Base-by-base conservation (phyloP, 1,140 invertebrate species). In the Dinoponera quadriceps region DNA sequence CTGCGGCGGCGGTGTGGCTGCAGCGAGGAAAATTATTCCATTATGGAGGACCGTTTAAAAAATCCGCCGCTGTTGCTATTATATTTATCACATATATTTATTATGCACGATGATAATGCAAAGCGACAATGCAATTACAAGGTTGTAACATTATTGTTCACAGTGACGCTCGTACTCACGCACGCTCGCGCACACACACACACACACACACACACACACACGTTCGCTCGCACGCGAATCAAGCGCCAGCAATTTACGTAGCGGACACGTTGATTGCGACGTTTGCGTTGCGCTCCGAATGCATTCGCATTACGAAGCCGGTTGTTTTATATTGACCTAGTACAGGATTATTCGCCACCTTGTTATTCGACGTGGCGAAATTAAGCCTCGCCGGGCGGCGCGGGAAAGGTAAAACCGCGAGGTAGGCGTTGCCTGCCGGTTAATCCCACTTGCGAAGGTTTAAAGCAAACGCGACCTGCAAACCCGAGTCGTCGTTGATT, bases 401-500 rank as follows among this genome's bases (percentile, higher is more conserved):
- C 57, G 75, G 62, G 5, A 51, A 9, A 11, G 38, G 38, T 71
- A 80, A 80, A 80, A 80, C 75, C 75, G 51, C 75, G 44, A 80
- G 33, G 51, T 80, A 65, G 75, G 75, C 75, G 75, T 80, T 80
- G 75, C 75, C 75, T 48, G 33, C 65, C 75, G 29, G 75, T 80
- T 80, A 80, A 80, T 80, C 71, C 75, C 65, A 65, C 75, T 80
- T 80, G 75, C 51, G 75, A 80, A 69, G 75, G 75, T 80, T 80
- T 80, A 80, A 80, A 80, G 75, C 75, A 80, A 80, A 80, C 75
- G 75, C 75, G 75, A 80, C 75, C 75, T 80, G 75, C 75, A 80
- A 80, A 80, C 75, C n/a, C 75, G 33, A 80, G 65, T 80, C 65
- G 75, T 51, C 75, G 75, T 71, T 80, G 75, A 80, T 80, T 80